Evolutionary conservation across 1,140 invertebrate species (phyloP).

Genomic region (Ylistrum balloti): DNA sequence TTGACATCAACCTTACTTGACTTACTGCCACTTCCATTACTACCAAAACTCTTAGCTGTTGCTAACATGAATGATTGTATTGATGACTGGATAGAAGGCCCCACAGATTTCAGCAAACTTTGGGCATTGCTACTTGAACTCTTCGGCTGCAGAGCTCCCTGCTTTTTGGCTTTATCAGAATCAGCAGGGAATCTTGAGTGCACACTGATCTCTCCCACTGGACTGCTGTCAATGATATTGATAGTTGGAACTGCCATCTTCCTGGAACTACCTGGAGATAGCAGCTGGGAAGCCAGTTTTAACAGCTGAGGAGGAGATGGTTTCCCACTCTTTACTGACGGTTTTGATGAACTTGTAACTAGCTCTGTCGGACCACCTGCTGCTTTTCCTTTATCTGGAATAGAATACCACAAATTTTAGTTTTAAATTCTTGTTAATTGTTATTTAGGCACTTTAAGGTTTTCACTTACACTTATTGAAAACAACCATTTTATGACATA

Average conservation of each 20-base stretch:
- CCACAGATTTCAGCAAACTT: slow-evolving; percentile 33
- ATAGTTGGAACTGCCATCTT: slow-evolving; percentile 58
- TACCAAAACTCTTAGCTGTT: slow-evolving; percentile 48
- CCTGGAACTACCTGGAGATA: slow-evolving; percentile 46
- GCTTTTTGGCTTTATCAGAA: slow-evolving; percentile 10
- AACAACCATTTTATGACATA: background rate
- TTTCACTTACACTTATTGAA: background rate
- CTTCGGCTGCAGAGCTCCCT: background rate
- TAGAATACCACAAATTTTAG: background rate
- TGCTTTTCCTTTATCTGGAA: slow-evolving; percentile 53
- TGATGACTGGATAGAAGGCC: slow-evolving; percentile 45
- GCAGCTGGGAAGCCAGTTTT: slow-evolving; percentile 9
- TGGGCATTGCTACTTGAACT: background rate
- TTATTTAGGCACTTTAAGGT: background rate
- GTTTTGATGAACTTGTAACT: background rate
- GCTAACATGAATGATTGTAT: slow-evolving; percentile 53
- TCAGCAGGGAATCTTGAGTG: slow-evolving; percentile 41
- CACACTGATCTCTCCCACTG: slow-evolving; percentile 47
- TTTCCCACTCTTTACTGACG: slow-evolving; percentile 41
- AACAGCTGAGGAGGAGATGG: slow-evolving; percentile 58
- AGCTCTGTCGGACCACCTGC: slow-evolving; percentile 43
- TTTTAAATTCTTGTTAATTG: background rate
- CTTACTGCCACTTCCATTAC: slow-evolving; percentile 43
- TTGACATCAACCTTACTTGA: slow-evolving; percentile 28
- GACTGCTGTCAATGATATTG: slow-evolving; percentile 61